Evolutionary conservation across 2,113 vertebrate genomes (phyloP), one percentile per base, ranked within the genome.

Genomic region (Actinemys pallida): DNA sequence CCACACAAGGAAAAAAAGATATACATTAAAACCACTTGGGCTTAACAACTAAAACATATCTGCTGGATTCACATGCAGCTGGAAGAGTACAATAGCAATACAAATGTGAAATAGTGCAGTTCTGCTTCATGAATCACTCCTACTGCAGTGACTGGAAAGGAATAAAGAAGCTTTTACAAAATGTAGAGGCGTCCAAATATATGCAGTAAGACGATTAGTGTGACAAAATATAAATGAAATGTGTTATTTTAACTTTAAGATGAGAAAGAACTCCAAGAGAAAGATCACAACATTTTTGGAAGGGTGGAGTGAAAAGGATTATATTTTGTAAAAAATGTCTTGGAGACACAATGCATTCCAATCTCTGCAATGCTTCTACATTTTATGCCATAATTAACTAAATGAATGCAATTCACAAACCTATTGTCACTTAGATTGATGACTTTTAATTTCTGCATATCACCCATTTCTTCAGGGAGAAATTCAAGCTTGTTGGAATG

Each of bases 401-500:
- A 97, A 96, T 83, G 75, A 89, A 96, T 39, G 5, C 29, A 95
- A 94, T 90, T 95, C 91, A 98, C 99, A 98, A 98, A 99, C 99
- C 99, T 99, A 98, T 99, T 99, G 96, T 99, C 99, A 96, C 99
- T 99, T 92, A 99, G 98, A 96, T 99, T 99, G 97, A 99, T 98
- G 95, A 99, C 99, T 98, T 99, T 99, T 90, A 99, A 98, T 97
- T 98, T 99, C 91, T 99, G 99, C 99, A 99, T 99, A 97, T 99
- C 99, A 14, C 99, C 99, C 99, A 99, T 99, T 97, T 99, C 99
- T 95, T 99, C 99, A 25, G 99, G 99, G 95, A 99, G 98, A 96
- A 97, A 98, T 98, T 99, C 99, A 97, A 99, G 98, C 97, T 99
- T 99, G 98, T 99, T 99, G 96, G 99, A 99, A 98, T 99, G 99